A percentile compares a stretch with the other conserved stretches of the same genome.
These are phyloP conservation scores for Pygocentrus nattereri DNA, from an alignment of 2,797 vertebrate genomes.

Conservation along the genomic window DNA sequence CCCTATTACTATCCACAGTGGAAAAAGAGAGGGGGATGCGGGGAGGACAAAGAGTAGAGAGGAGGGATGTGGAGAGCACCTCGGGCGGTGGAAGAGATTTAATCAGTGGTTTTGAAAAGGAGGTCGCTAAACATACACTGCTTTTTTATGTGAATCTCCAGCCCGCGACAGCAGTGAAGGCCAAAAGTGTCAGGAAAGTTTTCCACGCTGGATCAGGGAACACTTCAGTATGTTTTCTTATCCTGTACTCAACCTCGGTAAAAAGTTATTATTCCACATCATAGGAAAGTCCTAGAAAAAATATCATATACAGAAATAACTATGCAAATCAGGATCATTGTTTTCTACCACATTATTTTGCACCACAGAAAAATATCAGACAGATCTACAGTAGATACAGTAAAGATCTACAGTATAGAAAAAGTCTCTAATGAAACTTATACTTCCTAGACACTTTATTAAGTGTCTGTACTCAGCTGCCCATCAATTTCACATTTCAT, in stretches of 20 bases:
- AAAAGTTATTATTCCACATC: not conserved
- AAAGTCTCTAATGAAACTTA: not conserved
- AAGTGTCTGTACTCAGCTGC: not conserved
- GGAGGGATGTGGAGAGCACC: slow-evolving; percentile 26
- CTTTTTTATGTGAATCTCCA: not conserved
- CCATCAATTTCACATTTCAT: not conserved
- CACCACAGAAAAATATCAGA: no score
- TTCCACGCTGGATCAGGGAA: not conserved
- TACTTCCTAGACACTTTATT: not conserved
- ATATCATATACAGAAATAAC: not conserved
- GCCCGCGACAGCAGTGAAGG: not conserved
- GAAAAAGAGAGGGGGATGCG: slow-evolving; percentile 45
- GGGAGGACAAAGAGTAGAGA: slow-evolving; percentile 43
- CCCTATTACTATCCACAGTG: slow-evolving; percentile 16
- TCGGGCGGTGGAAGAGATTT: slow-evolving; percentile 27
- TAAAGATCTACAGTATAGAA: not conserved
- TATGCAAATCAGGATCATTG: not conserved
- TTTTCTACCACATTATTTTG: not conserved
- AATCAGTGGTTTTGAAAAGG: slow-evolving; percentile 42
- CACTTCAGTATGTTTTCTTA: not conserved
- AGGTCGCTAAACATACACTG: slow-evolving; percentile 17
- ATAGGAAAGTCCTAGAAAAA: not conserved
- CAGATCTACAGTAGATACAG: not conserved
- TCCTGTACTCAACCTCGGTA: not conserved
- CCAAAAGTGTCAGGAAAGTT: slow-evolving; percentile 18